These are phyloP conservation scores for Hemicentrotus pulcherrimus DNA, from an alignment of 35 echinoderm and acorn worm species.

Conservation along the genomic window DNA sequence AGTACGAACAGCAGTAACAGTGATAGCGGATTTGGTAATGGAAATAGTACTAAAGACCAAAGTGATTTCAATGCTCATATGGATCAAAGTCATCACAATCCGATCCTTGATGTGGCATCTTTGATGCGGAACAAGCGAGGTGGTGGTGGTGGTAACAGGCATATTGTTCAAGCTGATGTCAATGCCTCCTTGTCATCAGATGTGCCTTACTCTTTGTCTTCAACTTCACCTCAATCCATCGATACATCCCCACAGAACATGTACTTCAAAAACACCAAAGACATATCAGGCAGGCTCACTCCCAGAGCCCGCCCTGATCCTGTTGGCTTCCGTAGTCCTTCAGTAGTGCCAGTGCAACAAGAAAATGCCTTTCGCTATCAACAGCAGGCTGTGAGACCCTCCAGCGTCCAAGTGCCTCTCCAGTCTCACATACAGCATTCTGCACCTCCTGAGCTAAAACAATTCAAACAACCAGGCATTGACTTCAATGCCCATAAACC, in stretches of 20 bases:
- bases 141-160: conserved; percentile 41
- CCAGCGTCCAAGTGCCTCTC: conserved; percentile 48
- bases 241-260: conserved; percentile 55
- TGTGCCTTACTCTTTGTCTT: conserved; percentile 73
- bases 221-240: conserved; percentile 51
- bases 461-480: not conserved
- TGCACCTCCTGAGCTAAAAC: not conserved
- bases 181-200: conserved; percentile 66
- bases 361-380: not conserved
- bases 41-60: conserved; percentile 56
- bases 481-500: not conserved
- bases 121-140: conserved; percentile 73
- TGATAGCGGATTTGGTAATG: conserved; percentile 96
- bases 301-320: conserved; percentile 90
- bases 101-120: conserved; percentile 83
- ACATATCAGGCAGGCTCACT: conserved; percentile 68
- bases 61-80: conserved; percentile 56
- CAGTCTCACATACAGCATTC: conserved; percentile 13
- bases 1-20: conserved; percentile 94
- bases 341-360: conserved; percentile 10
- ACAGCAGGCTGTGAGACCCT: conserved; percentile 14
- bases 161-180: conserved; percentile 59
- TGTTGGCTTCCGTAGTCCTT: conserved; percentile 63
- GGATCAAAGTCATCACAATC: conserved; percentile 26
- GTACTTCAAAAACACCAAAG: not conserved